phyloP scores from a whole-genome alignment of 1,140 invertebrate species.

The Microplitis demolitor region DNA sequence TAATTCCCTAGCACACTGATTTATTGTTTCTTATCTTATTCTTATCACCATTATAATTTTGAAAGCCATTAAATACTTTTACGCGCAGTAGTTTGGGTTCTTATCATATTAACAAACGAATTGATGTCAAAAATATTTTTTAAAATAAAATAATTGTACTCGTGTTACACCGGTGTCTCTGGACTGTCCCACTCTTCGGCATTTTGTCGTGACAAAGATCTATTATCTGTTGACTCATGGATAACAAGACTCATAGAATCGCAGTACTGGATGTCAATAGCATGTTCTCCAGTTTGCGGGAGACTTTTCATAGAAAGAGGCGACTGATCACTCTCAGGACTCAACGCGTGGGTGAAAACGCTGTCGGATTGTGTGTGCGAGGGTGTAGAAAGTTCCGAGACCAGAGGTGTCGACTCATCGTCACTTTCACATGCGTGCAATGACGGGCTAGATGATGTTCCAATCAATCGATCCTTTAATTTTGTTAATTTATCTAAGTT shows the following conservation, averaged over 20 bases:
- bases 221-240: conserved; percentile 34
- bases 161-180: conserved; percentile 51
- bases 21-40: neutral
- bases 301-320: conserved; percentile 38
- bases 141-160: neutral
- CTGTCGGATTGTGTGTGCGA: conserved; percentile 40
- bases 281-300: conserved; percentile 38
- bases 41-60: neutral
- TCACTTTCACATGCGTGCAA: conserved; percentile 57
- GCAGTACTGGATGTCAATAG: conserved; percentile 32
- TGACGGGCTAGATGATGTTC: conserved; percentile 50
- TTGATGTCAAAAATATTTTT: neutral
- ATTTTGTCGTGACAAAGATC: conserved; percentile 38
- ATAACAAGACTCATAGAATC: conserved; percentile 36
- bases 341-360: conserved; percentile 21
- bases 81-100: neutral
- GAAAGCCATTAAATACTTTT: neutral
- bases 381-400: conserved; percentile 60
- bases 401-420: conserved; percentile 69
- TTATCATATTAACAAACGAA: neutral
- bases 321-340: conserved; percentile 41
- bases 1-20: neutral
- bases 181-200: conserved; percentile 52
- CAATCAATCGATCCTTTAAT: conserved; percentile 56
- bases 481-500: conserved; percentile 54